phyloP scores from a whole-genome alignment of 2,113 vertebrate genomes.

The Pteronura brasiliensis region DNA sequence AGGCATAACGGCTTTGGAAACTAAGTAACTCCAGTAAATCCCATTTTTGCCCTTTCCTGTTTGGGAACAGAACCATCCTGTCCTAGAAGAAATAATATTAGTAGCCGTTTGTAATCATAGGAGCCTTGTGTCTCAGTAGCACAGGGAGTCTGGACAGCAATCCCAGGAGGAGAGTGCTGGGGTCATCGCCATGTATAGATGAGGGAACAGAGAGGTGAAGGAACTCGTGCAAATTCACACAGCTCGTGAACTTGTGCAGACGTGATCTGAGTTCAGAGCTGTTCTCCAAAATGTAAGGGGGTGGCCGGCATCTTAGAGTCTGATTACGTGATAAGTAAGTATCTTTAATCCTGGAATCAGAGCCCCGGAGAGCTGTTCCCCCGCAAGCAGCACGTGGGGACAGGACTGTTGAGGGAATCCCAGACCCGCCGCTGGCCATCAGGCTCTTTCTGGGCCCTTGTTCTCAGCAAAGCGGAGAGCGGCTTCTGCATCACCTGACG shows the following conservation, averaged over 20 bases:
- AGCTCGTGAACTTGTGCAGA: not conserved
- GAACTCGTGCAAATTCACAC: not conserved
- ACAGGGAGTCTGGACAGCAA: not conserved
- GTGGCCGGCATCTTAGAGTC: not conserved
- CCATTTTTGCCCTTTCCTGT: not conserved
- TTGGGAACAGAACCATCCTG: too few species aligned
- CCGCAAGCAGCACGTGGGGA: not conserved
- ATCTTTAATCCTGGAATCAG: not conserved
- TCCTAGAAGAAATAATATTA: not conserved
- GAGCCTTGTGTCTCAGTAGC: too few species aligned
- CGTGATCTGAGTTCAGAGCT: not conserved
- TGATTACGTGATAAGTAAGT: too few species aligned
- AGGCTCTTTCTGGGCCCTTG: not conserved
- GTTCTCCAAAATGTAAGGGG: not conserved
- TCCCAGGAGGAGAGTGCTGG: not conserved
- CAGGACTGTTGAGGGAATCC: not conserved
- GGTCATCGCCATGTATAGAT: fast-evolving
- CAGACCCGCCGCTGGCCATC: not conserved
- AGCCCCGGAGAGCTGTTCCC: not conserved
- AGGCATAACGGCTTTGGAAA: not conserved
- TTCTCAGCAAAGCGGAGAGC: fast-evolving
- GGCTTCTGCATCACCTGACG: not conserved
- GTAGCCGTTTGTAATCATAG: not conserved
- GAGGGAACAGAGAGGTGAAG: not conserved
- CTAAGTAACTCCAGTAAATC: not conserved